Percentiles rank a stretch among this genome's conserved stretches.
phyloP scores from a whole-genome alignment of 2,888 invertebrate genomes.

The Arge pagana region DNA sequence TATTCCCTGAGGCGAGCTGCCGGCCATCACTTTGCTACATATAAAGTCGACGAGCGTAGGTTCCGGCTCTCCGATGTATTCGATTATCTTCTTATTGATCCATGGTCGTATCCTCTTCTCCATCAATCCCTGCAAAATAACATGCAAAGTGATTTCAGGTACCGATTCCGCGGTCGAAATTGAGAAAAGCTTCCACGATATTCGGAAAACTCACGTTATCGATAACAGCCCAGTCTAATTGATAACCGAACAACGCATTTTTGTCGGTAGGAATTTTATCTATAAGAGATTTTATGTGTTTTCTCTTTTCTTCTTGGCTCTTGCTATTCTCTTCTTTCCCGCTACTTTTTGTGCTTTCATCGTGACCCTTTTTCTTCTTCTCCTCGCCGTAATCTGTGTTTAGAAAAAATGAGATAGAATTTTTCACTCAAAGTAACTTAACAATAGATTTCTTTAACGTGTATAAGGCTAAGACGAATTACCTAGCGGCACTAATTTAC shows the following conservation, averaged over 20 bases:
- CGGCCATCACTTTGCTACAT: constrained; percentile 95
- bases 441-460: background rate
- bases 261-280: constrained; percentile 98
- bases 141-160: background rate
- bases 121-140: constrained; percentile 75
- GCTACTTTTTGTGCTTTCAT: constrained; percentile 56
- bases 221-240: constrained; percentile 87
- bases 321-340: constrained; percentile 69
- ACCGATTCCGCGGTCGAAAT: background rate
- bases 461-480: constrained; percentile 31
- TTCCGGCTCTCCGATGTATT: constrained; percentile 99
- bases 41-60: constrained; percentile 99
- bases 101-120: constrained; percentile 97
- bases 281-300: constrained; percentile 95
- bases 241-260: constrained; percentile 92
- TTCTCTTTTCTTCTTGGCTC: constrained; percentile 91
- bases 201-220: constrained; percentile 64
- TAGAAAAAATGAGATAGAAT: constrained; percentile 14
- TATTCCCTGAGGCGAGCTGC: constrained; percentile 91
- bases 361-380: constrained; percentile 59
- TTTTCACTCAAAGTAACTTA: background rate
- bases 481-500: constrained; percentile 81
- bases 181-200: background rate
- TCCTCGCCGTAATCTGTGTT: constrained; percentile 67
- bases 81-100: constrained; percentile 99